These are phyloP conservation scores for Sarcophaga subvicina DNA, from an alignment of 2,888 invertebrate species.

Conservation along the genomic window DNA sequence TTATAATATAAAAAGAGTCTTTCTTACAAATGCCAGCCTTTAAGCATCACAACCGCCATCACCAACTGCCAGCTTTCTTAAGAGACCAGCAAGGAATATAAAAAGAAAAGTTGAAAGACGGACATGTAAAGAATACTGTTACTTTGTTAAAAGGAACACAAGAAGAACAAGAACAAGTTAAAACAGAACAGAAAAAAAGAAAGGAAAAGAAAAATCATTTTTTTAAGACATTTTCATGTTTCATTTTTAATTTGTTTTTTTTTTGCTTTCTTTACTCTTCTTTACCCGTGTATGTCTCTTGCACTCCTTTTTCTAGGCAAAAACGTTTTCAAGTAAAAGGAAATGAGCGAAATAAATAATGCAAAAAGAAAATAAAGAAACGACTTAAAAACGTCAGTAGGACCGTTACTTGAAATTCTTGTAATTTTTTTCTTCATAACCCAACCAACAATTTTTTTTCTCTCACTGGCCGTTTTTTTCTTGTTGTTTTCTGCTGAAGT, in stretches of 20 bases:
- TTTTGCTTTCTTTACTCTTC: background rate
- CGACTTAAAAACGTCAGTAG: background rate
- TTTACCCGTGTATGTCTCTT: background rate
- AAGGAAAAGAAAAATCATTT: conserved; percentile 9
- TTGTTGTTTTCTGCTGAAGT: conserved; percentile 11
- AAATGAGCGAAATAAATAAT: conserved; percentile 13
- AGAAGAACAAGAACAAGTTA: too few relatives aligned
- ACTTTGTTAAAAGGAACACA: conserved; percentile 26
- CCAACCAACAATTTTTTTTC: background rate
- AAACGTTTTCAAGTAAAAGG: conserved; percentile 1
- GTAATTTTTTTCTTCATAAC: background rate
- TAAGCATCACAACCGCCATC: background rate
- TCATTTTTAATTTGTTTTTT: background rate
- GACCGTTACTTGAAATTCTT: conserved; percentile 35
- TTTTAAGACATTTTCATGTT: background rate
- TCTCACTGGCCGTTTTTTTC: background rate
- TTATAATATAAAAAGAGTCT: background rate
- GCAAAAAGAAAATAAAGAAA: conserved; percentile 11
- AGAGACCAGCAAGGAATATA: background rate
- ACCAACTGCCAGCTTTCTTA: background rate
- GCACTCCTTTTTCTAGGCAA: background rate
- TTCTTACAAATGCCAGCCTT: background rate
- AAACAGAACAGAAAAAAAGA: too few relatives aligned
- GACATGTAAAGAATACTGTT: background rate
- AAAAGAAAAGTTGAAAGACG: background rate